Base-by-base conservation (phyloP, 2,113 vertebrate genomes). In the Cynoglossus semilaevis region DNA sequence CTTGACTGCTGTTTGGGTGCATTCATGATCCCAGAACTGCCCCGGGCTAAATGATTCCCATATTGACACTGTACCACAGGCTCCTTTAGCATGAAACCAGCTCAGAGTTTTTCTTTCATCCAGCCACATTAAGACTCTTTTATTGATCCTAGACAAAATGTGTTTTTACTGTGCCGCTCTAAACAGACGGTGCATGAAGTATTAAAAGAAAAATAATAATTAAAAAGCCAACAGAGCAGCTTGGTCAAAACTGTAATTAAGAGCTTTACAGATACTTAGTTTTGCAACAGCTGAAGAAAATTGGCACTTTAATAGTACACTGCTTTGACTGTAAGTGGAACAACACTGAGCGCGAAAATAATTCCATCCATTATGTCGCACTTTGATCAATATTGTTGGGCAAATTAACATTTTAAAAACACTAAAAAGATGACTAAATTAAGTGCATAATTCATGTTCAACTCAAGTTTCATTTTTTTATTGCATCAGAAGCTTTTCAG, bases 21-120 rank as follows among this genome's bases (percentile, higher is more conserved):
- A 42, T 78, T 78, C 56, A 61, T 82, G 66, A 79, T 76, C 79
- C 60, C 63, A 66, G 69, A 76, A 69, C 48, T 34, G 80, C 85
- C 82, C 44, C 16, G 3, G 82, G 85, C 72, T 57, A 54, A 66
- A 62, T 58, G 58, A 74, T 71, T 81, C 80, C 63, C 58, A 63
- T 67, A 80, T 47, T 68, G 74, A 81, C 51, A 51, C 58, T 61
- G 66, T 58, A 53, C 68, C 73, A 64, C 53, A 43, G 71, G 56
- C 63, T 77, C 55, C 74, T 74, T 65, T 76, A 70, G 71, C 77
- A 64, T 79, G 57, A 71, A 56, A 69, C 77, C 61, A 77, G 70
- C 75, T 79, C 58, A 74, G 29, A 76, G 80, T 63, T 65, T 60
- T 68, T 45, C 72, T 85, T 76, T 81, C 64, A 80, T 78, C 80